Base-by-base conservation (phyloP, 2,888 invertebrate genomes). In the Oeneis ivallda region DNA sequence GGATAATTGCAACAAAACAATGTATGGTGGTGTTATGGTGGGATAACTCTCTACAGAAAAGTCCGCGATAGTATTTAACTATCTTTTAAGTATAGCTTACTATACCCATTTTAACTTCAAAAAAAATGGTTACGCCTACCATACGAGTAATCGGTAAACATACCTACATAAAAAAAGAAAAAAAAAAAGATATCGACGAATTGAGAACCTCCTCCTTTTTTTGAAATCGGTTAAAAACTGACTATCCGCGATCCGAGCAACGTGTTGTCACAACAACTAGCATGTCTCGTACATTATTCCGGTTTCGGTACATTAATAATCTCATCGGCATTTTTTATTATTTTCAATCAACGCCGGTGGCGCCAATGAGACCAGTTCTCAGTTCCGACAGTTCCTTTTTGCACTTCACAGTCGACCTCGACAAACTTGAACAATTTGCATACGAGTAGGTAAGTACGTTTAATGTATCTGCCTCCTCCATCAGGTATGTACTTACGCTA, bases 281-380 rank as follows among this genome's bases (percentile, higher is more conserved):
- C 64, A 37, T 64, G 64, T 68, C 68, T 50, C 60, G 59, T 62
- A 57, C 61, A 49, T 15, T 62, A 67, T 64, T 64, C 69, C 65
- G 67, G 69, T 71, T 69, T 66, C 61, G 56, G 68, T 65, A 67
- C 67, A 62, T 85, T 86, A 86, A 88, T 87, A 86, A 87, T 87
- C 82, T 85, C 80, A 82, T 85, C 78, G 67, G 82, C 74, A 49
- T 56, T 60, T 66, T 59, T 58, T 54, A 37, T 53, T 59, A 15
- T 77, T 77, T 79, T 79, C 78, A 79, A 77, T 76, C 80, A 71
- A 72, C 79, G 70, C 72, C 78, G 74, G 79, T 81, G 89, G 89
- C 89, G 89, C 89, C 88, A 81, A 71, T 61, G 72, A 66, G 75
- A 70, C 71, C 75, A 66, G 71, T 76, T 76, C 34, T 71, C 75